A percentile compares a stretch with the other conserved stretches of the same genome.
Conservation (phyloP, 1,140 invertebrate species). For the Hylyphantes graminicola region DNA sequence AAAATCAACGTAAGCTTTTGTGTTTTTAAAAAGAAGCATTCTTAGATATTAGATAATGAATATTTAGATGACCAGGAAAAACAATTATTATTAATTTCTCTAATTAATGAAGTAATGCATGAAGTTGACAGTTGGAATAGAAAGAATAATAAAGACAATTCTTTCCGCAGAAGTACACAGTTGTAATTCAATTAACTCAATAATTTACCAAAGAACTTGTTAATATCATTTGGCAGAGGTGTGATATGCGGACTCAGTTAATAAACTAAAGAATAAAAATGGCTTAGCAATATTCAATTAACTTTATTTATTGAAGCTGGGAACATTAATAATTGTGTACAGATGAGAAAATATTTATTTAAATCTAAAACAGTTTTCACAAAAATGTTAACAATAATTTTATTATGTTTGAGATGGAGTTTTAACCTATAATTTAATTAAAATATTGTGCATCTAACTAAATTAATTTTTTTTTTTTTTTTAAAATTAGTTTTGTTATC, state of each 20-base stretch:
- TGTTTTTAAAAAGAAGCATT: no score
- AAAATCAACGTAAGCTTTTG: no score
- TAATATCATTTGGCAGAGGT: neutral
- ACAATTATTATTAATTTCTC: neutral
- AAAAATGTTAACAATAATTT: no score
- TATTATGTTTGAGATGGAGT: neutral
- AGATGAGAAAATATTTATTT: neutral
- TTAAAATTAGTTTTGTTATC: no score
- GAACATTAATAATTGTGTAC: neutral
- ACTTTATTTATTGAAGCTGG: no score
- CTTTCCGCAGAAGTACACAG: neutral
- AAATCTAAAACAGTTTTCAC: neutral
- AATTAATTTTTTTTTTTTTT: no score
- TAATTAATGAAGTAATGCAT: slow-evolving; percentile 19
- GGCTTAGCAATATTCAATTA: slow-evolving; percentile 5
- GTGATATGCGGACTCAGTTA: neutral
- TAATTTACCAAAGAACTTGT: neutral
- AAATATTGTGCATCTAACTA: no score
- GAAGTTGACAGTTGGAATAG: neutral
- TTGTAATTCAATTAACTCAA: slow-evolving; percentile 30
- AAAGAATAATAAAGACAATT: slow-evolving; percentile 38
- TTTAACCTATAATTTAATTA: neutral
- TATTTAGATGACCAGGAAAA: neutral
- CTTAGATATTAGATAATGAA: no score
- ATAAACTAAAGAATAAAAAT: neutral